These are phyloP conservation scores for Saturnia japonica DNA, from an alignment of 2,888 invertebrate species.

Conservation along the genomic window DNA sequence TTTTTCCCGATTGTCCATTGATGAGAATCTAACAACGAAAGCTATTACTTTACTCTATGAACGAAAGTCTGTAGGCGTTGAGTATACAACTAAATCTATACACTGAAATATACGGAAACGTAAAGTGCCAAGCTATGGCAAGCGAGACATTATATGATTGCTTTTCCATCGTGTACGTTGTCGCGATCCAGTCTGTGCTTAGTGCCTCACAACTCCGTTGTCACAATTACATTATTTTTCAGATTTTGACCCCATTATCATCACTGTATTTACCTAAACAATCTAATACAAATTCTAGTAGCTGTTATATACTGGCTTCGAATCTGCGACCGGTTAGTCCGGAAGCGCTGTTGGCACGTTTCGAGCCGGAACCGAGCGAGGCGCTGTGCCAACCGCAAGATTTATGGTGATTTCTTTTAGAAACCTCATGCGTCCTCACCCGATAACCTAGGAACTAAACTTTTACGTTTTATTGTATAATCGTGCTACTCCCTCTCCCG, in stretches of 20 bases:
- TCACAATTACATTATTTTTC: too few species aligned
- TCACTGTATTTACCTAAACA: neutral
- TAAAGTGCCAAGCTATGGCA: too few species aligned
- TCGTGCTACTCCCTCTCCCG: too few species aligned
- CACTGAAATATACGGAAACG: too few species aligned
- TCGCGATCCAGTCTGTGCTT: neutral
- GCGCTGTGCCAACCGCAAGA: slow-evolving; percentile 21
- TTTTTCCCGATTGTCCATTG: too few species aligned
- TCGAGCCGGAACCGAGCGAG: slow-evolving; percentile 3
- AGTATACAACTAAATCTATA: too few species aligned
- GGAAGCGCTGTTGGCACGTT: slow-evolving; percentile 21
- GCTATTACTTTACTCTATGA: too few species aligned
- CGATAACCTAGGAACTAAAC: neutral
- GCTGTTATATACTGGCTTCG: neutral
- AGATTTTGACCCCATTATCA: neutral
- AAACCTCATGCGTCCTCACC: slow-evolving; percentile 1
- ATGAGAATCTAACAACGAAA: too few species aligned
- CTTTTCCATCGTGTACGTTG: neutral
- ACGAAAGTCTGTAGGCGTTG: too few species aligned
- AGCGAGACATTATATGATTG: neutral
- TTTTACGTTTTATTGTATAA: neutral
- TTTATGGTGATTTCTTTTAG: slow-evolving; percentile 25
- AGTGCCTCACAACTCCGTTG: neutral
- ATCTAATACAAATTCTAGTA: neutral
- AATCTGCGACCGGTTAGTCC: neutral